Percentiles rank a stretch among this genome's conserved stretches.
phyloP scores from a whole-genome alignment of 2,888 invertebrate species.

The Meteorus cinctellus region DNA sequence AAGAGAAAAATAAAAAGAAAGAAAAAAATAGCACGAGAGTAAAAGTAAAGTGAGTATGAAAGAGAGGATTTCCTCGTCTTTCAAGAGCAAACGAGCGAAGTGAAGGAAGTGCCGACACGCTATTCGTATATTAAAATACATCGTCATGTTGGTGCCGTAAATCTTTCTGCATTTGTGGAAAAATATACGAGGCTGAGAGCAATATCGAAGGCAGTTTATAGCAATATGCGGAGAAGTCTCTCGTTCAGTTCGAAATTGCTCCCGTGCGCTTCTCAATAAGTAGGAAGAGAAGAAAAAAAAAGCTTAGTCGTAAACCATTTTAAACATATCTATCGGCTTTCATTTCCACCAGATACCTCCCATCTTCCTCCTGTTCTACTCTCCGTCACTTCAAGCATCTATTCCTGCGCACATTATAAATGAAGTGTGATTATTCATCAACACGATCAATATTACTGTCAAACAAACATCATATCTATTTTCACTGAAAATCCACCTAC shows the following conservation, averaged over 20 bases:
- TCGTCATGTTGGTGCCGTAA: constrained; percentile 39
- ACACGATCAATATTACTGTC: constrained; percentile 49
- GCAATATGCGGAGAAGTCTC: constrained; percentile 24
- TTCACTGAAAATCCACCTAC: constrained; percentile 17
- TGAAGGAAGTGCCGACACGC: constrained; percentile 34
- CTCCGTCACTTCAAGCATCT: constrained; percentile 15
- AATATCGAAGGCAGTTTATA: constrained; percentile 35
- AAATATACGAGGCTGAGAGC: constrained; percentile 12
- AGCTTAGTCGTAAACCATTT: constrained; percentile 13
- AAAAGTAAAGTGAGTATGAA: constrained; percentile 20
- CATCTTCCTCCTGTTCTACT: constrained; percentile 19
- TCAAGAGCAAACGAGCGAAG: constrained; percentile 22
- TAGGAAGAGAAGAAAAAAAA: not conserved
- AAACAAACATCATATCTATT: constrained; percentile 44
- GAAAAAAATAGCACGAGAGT: not conserved
- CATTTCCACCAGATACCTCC: not conserved
- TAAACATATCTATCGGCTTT: constrained; percentile 14
- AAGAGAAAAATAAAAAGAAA: not conserved
- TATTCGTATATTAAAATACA: constrained; percentile 41
- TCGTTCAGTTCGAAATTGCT: constrained; percentile 13
- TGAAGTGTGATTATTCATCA: constrained; percentile 25
- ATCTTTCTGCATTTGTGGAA: constrained; percentile 37
- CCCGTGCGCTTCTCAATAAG: constrained; percentile 3
- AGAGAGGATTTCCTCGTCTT: constrained; percentile 27
- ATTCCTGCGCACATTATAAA: constrained; percentile 21